Percentiles rank a stretch among this genome's conserved stretches.
phyloP scores from a whole-genome alignment of 2,797 vertebrate genomes.

The Carduelis carduelis region DNA sequence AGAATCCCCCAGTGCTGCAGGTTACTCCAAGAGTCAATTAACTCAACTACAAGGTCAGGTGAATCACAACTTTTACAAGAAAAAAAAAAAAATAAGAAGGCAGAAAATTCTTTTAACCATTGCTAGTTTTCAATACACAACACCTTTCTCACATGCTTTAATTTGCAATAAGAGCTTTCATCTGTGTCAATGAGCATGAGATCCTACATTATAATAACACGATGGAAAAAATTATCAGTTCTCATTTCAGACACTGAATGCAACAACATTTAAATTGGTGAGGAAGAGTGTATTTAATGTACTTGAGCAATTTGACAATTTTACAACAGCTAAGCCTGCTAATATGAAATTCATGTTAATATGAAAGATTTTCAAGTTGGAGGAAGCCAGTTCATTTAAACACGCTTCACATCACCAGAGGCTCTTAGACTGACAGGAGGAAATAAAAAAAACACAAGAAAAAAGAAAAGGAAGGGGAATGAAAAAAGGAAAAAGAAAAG shows the following conservation, averaged over 20 bases:
- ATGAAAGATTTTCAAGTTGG: neutral
- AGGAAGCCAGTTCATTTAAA: neutral
- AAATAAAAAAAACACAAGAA: too few relatives aligned
- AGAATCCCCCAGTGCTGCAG: neutral
- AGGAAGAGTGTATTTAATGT: neutral
- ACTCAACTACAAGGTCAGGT: neutral
- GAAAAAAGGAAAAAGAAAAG: too few relatives aligned
- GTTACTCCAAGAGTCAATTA: constrained; percentile 20
- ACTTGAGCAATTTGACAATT: neutral
- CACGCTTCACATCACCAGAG: neutral
- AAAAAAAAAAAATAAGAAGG: neutral
- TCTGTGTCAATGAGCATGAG: neutral
- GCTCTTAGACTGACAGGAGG: neutral
- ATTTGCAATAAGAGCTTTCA: neutral
- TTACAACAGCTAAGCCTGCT: neutral
- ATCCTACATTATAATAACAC: neutral
- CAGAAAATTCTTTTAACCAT: neutral
- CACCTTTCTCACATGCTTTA: neutral
- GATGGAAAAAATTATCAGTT: neutral
- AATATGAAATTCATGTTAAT: neutral
- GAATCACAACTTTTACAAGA: neutral
- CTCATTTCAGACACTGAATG: neutral
- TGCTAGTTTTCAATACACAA: neutral
- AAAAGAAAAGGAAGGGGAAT: neutral
- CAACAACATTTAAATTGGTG: neutral